Evolutionary conservation across 2,888 invertebrate genomes (phyloP).

Genomic region (Cryptocephalus moraei): DNA sequence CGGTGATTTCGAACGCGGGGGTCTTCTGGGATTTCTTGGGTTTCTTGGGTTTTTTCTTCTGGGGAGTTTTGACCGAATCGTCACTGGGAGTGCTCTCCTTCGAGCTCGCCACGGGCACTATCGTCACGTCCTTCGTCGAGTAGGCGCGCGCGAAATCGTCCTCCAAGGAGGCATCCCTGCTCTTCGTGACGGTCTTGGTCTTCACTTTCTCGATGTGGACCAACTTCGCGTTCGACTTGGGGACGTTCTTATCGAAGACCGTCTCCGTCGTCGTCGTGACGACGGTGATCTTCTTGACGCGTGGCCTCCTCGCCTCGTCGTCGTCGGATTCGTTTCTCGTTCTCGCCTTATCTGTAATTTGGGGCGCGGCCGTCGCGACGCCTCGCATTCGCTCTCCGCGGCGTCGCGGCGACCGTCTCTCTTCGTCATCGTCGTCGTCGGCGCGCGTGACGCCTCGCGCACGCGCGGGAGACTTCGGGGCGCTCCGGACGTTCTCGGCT

Average conservation of each 20-base stretch:
- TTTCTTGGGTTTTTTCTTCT: constrained; percentile 18
- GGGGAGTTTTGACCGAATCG: background rate
- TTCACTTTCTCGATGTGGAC: constrained; percentile 18
- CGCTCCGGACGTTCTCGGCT: constrained; percentile 23
- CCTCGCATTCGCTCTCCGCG: no score
- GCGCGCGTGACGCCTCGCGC: constrained; percentile 22
- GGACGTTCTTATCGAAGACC: constrained; percentile 29
- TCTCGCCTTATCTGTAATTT: constrained; percentile 25
- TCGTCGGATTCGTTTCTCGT: constrained; percentile 18
- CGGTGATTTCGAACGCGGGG: constrained; percentile 16
- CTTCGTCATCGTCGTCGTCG: constrained; percentile 25
- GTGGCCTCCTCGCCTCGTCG: constrained; percentile 21
- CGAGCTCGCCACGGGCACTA: no score
- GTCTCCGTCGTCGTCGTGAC: constrained; percentile 18
- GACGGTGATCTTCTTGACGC: constrained; percentile 17
- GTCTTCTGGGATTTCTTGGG: constrained; percentile 13
- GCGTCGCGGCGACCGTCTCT: no score
- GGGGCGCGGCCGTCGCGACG: constrained; percentile 5
- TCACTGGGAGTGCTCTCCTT: no score
- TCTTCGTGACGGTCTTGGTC: constrained; percentile 20
- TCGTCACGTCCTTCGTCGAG: background rate
- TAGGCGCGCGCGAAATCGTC: background rate
- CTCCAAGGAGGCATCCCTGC: background rate
- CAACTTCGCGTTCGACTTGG: constrained; percentile 9
- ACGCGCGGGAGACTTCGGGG: constrained; percentile 27